Evolutionary conservation across 2,888 invertebrate genomes (phyloP), one percentile per base, ranked within the genome.

Genomic region (Diaprepes abbreviatus): DNA sequence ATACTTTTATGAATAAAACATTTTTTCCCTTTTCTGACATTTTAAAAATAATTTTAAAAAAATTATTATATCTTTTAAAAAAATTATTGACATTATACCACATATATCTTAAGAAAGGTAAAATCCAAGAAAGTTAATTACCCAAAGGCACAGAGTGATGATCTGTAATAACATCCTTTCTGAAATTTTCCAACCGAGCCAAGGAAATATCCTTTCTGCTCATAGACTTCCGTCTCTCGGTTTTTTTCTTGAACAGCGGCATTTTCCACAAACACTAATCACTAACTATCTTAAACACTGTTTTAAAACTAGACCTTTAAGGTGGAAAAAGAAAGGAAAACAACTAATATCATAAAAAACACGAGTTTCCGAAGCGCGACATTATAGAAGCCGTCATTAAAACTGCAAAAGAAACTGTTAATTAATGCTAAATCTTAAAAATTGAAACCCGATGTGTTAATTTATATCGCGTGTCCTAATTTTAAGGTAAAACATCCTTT

Each of bases 151-250:
- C 84, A 16, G 86, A 82, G 74, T 89, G 89, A 57, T 83, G 74
- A 63, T 89, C 86, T 1, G 89, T 89, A 62, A 86, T 84, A 71
- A 89, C 88, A 80, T 89, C 89, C 76, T 85, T 86, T 77, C 88
- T 87, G 71, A 89, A 83, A 73, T 87, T 83, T 74, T 84, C 85
- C 45, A 89, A 79, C n/a, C 88, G 74, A 10, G 79, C 80, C 55
- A 80, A 70, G 57, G 82, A 82, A 33, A 85, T 70, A 83, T 88
- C 79, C 74, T 83, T 80, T 84, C 87, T 45, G 83, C 82, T 79
- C 82, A 82, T 68, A n/a, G 79, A 77, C 62, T 78, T 80, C 60
- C 74, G 73, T 54, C 79, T 71, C 38, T 79, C 78, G 4, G 70
- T 72, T 72, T 80, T 81, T 65, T 77, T 79, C 72, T 80, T 79